Base-by-base conservation (phyloP, 2,113 vertebrate genomes). In the Spheniscus mendiculus region DNA sequence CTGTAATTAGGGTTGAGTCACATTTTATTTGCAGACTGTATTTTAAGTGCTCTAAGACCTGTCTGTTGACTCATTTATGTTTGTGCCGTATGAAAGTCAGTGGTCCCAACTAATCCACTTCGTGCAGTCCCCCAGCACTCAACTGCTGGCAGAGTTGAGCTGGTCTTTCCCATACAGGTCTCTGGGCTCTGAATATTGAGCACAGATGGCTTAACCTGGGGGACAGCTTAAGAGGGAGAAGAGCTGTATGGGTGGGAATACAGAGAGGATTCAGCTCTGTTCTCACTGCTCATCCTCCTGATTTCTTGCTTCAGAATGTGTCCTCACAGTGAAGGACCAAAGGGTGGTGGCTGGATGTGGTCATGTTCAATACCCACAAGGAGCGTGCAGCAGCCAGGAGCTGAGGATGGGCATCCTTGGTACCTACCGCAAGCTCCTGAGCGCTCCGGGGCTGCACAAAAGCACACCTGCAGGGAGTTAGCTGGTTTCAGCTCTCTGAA, bases 1-100 rank as follows among this genome's bases (percentile, higher is more conserved):
- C 66, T 92, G 23, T 89, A 85, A 78, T 87, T 73, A 89, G 13
- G 9, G 32, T 32, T 95, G 90, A 95, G 88, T 95, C 87, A 90
- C 82, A 74, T 87, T 93, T 81, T 83, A 71, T 92, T 94, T 92
- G 67, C 67, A 96, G 90, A 55, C 83, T 74, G 9, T 81, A 27
- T 83, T 86, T 86, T 78, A 87, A 49, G n/a, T 44, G 34, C 83
- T 89, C 49, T 50, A 11, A 67, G 92, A 78, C 53, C 32, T 40
- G 56, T 66, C 58, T 90, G 32, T 90, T 72, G 21, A 61, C 72
- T 91, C 49, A 20, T 62, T 89, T 84, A 23, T 56, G 20, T 69
- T 78, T 2, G 2, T 69, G 40, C 61, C 49, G 10, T 76, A 55
- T 0, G 3, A 42, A 92, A 83, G 40, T 56, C 10, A 0, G 42